A percentile compares a stretch with the other conserved stretches of the same genome.
Conservation (phyloP, 2,113 vertebrate species). For the Peromyscus polionotus region DNA sequence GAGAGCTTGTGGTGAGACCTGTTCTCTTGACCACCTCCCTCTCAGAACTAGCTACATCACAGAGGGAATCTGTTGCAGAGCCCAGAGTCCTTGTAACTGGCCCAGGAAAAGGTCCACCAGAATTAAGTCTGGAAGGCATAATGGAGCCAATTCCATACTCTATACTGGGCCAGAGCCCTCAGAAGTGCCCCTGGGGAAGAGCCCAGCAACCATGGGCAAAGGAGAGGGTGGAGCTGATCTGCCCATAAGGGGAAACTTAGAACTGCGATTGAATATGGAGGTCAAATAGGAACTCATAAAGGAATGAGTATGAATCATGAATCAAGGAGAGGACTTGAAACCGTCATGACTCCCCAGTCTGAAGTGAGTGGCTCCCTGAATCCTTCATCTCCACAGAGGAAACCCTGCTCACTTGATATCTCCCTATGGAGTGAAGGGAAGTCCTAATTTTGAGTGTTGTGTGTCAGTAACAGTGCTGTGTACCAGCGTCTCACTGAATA, state of each 20-base stretch:
- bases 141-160: not conserved
- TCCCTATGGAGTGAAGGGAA: slow-evolving; percentile 52
- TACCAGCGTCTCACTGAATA: slow-evolving; percentile 80
- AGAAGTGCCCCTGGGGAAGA: not conserved
- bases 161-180: not conserved
- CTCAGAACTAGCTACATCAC: not conserved
- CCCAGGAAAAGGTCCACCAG: not conserved
- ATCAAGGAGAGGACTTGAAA: slow-evolving; percentile 30
- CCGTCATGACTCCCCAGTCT: not conserved
- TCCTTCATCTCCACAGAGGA: slow-evolving; percentile 7
- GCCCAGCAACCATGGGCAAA: not conserved
- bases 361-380: not conserved
- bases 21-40: slow-evolving; percentile 8
- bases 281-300: slow-evolving; percentile 30
- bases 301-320: not conserved
- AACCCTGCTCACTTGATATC: slow-evolving; percentile 39
- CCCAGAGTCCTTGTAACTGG: not conserved
- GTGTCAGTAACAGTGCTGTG: slow-evolving; percentile 79
- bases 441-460: slow-evolving; percentile 80
- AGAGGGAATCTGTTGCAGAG: not conserved
- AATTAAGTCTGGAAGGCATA: not conserved
- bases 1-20: not conserved
- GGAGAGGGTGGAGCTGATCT: slow-evolving; percentile 26
- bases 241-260: slow-evolving; percentile 48
- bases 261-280: slow-evolving; percentile 53